A percentile compares a stretch with the other conserved stretches of the same genome.
Evolutionary conservation across 2,113 vertebrate genomes (phyloP).

Genomic region (Phasianus colchicus): DNA sequence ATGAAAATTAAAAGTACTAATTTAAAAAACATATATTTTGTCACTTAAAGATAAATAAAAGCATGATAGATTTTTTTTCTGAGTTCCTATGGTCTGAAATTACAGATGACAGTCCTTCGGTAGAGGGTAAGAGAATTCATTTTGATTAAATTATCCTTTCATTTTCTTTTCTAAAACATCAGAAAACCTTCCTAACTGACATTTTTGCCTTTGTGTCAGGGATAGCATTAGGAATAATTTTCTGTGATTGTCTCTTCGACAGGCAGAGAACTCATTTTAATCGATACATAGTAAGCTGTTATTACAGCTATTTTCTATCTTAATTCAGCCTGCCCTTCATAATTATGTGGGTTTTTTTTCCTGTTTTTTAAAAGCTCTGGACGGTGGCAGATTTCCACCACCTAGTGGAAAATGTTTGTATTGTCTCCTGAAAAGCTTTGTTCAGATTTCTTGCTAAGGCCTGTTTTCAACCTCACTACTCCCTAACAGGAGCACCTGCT

Average conservation of each 20-base stretch:
- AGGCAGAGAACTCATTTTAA: constrained; percentile 64
- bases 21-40: constrained; percentile 34
- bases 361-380: constrained; percentile 25
- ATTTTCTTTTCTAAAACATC: constrained; percentile 56
- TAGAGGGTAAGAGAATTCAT: constrained; percentile 24
- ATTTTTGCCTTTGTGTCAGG: constrained; percentile 54
- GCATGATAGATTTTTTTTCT: neutral
- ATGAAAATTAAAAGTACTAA: constrained; percentile 48
- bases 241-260: constrained; percentile 59
- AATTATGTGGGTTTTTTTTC: constrained; percentile 48
- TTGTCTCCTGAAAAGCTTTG: neutral
- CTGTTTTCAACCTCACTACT: neutral
- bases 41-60: constrained; percentile 51
- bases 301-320: constrained; percentile 67
- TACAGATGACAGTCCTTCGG: constrained; percentile 16
- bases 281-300: constrained; percentile 61
- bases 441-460: neutral
- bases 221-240: constrained; percentile 71
- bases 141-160: constrained; percentile 55
- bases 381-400: constrained; percentile 78
- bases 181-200: constrained; percentile 54
- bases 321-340: constrained; percentile 69
- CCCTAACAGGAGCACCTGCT: neutral
- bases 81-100: neutral
- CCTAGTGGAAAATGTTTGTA: constrained; percentile 75